Base-by-base conservation (phyloP, 92 coral and sea anemone species). In the Epizoanthus fatuus region DNA sequence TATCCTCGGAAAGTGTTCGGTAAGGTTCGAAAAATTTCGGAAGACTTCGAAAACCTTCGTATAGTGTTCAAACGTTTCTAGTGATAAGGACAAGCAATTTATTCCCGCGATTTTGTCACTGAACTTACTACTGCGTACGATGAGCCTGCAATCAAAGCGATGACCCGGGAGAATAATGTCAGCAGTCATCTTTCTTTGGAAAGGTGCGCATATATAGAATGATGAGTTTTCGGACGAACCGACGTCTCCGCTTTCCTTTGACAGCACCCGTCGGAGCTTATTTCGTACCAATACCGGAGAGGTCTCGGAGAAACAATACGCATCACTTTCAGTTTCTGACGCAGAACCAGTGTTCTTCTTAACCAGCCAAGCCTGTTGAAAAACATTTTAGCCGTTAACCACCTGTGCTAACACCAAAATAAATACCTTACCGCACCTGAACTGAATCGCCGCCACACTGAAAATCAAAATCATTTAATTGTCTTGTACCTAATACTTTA, bases 111-210 rank as follows among this genome's bases (percentile, higher is more conserved):
- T 10, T 49, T 9, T 10, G 8, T 2, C 10, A 8, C 53, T 49
- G 9, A 8, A 77, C 82, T 77, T 77, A 77, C 82, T 60, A 22
- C 56, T 77, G 45, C 82, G 82, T 15, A 77, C 37, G 51, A 77
- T 13, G 53, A 77, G 82, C 70, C 58, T 60, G 70, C 82, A 77
- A 39, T 77, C 82, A 77, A 77, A 77, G 35, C 82, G 82, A 40
- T 77, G 32, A 40, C 82, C 70, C 5, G 82, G 82, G 49, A 77
- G 70, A 77, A 77, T 77, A 9, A 77, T 77, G 39, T 77, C 58
- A 60, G 52, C 70, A 5, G 13, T 38, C 65, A 77, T 17, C 40
- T 69, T 40, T 25, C 22, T 77, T 62, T 42, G 25, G 19, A 8
- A 59, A 16, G 55, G 81, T 59, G 19, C 40, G 14, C 81, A 76